A percentile compares a stretch with the other conserved stretches of the same genome.
These are phyloP conservation scores for Eledona agricola DNA, from an alignment of 2,888 invertebrate species.

Conservation along the genomic window DNA sequence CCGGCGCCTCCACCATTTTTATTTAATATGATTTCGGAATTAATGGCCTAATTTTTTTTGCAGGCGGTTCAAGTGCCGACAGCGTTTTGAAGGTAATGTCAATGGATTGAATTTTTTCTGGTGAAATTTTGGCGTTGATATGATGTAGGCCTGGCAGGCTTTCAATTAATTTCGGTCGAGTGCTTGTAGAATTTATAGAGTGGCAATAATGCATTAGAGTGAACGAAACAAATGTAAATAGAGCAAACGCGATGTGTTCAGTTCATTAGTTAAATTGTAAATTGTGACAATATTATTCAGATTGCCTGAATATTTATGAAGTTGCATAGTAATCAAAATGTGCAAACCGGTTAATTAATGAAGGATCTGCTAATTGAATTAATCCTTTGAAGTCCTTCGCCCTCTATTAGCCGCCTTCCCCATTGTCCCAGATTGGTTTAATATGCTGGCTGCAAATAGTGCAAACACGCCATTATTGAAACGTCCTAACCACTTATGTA, in stretches of 20 bases:
- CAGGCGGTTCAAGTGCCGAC: too few relatives aligned
- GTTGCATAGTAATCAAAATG: slow-evolving; percentile 55
- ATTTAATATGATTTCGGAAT: too few relatives aligned
- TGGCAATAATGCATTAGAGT: slow-evolving; percentile 18
- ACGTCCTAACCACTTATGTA: slow-evolving; percentile 18
- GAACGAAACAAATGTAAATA: slow-evolving; percentile 44
- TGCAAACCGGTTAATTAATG: slow-evolving; percentile 54
- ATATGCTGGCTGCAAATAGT: slow-evolving; percentile 27
- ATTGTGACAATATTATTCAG: slow-evolving; percentile 53
- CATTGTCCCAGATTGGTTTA: slow-evolving; percentile 28
- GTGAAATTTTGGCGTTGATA: slow-evolving; percentile 1
- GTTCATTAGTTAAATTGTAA: slow-evolving; percentile 56
- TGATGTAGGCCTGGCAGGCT: slow-evolving; percentile 13
- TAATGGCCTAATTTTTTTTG: too few relatives aligned
- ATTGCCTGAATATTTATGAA: slow-evolving; percentile 57
- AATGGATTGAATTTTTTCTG: too few relatives aligned
- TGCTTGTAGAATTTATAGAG: slow-evolving; percentile 22
- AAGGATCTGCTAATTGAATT: slow-evolving; percentile 53
- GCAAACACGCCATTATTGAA: slow-evolving; percentile 26
- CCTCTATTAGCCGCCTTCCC: slow-evolving; percentile 9
- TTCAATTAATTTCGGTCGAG: slow-evolving; percentile 20
- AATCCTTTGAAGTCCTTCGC: slow-evolving; percentile 49
- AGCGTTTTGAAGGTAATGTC: too few relatives aligned
- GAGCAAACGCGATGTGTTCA: slow-evolving; percentile 44
- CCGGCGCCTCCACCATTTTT: too few relatives aligned